phyloP scores from a whole-genome alignment of 53 echinoderm and acorn worm species.

The Echinarachnius parma region DNA sequence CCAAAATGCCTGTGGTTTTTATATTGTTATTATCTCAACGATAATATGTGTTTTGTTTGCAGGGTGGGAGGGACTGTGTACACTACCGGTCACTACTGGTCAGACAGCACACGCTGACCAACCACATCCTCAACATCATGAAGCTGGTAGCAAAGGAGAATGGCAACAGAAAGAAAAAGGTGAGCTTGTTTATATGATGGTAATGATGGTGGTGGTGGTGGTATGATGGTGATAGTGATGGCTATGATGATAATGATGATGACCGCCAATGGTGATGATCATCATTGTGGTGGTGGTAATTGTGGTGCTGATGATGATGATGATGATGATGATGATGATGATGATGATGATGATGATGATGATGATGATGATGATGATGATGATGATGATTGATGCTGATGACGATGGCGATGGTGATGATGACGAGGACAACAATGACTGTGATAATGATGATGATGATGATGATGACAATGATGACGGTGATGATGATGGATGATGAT shows the following conservation, averaged over 20 bases:
- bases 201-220: constrained; percentile 5
- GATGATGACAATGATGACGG: background rate
- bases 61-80: constrained; percentile 43
- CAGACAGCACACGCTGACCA: constrained; percentile 84
- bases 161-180: constrained; percentile 99
- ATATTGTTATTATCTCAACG: too few species aligned
- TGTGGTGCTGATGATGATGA: background rate
- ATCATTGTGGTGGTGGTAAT: background rate
- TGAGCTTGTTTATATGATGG: constrained; percentile 18
- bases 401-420: background rate
- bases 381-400: too few species aligned
- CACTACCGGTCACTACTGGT: constrained; percentile 59
- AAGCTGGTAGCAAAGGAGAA: constrained; percentile 86
- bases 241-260: background rate
- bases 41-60: too few species aligned
- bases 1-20: too few species aligned
- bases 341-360: background rate
- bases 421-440: background rate
- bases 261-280: background rate
- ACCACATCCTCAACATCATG: constrained; percentile 88
- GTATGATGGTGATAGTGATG: background rate
- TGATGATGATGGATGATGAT: too few species aligned
- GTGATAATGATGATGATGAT: background rate
- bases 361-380: background rate
- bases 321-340: constrained; percentile 1